Evolutionary conservation across 2,797 vertebrate species (phyloP), one percentile per base, ranked within the genome.

Genomic region (Okamejei kenojei): DNA sequence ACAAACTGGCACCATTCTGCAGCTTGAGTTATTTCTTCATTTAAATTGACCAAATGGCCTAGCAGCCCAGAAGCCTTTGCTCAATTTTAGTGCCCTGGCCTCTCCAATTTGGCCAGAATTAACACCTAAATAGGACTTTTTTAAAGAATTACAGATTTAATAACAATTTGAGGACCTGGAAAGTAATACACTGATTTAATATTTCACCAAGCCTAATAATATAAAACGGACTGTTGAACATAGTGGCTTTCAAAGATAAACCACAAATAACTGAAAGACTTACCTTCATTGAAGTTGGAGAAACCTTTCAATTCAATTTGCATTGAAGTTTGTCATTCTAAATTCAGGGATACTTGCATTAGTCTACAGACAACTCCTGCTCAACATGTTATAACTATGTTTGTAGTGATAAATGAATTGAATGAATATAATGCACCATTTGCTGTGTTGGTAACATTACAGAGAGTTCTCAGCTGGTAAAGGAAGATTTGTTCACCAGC

Each of bases 181-280:
- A 45, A 92, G 90, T 54, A 92, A 74, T 65, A 74, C 54, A 38
- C 26, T 76, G 76, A 92, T 38, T 54, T 38, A 76, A 23, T 92
- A 92, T 92, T 92, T 92, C 71, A 92, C 71, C 35, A 92, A 54
- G 38, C 9, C 68, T 92, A 76, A 88, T 88, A 88, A 92, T 76
- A 71, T 58, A 76, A n/a, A 54, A 71, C 4, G 13, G 29, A 92
- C 38, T 58, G 38, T 92, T 92, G 45, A 73, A 76, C 26, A 92
- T 58, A 54, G 38, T 6, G 58, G 71, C 71, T n/a, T 0, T 54
- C 58, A 54, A 73, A 91, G 68, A 35, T 91, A 54, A 74, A 17
- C 35, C 38, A 13, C 23, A 45, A 11, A 23, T 26, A 90, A n/a
- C 23, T 26, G 13, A 73, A 73, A 71, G 35, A 71, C 26, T 73